phyloP scores from a whole-genome alignment of 2,797 vertebrate genomes.

The Poecilia wingei region DNA sequence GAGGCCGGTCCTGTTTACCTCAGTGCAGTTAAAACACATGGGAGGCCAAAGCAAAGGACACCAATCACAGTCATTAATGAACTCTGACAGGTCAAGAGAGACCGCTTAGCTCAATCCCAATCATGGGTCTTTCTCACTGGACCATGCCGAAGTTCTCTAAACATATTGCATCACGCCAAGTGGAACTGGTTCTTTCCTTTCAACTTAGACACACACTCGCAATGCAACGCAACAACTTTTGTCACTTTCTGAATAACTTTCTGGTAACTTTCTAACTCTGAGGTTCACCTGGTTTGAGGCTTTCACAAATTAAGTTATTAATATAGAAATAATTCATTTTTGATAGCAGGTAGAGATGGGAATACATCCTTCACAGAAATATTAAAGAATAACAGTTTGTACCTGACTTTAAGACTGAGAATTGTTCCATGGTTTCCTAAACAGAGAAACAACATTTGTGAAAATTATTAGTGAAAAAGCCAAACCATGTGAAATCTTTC shows the following conservation, averaged over 20 bases:
- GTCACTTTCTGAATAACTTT: not conserved
- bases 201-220: not conserved
- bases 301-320: not conserved
- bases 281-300: not conserved
- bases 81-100: not conserved
- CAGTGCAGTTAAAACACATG: not conserved
- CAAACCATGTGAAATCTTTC: not conserved
- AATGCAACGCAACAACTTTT: not conserved
- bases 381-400: not conserved
- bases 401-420: not conserved
- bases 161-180: slow-evolving; percentile 1
- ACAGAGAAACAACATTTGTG: not conserved
- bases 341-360: not conserved
- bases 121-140: not conserved
- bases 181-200: not conserved
- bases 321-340: not conserved
- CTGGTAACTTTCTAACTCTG: not conserved
- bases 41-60: not conserved
- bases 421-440: not conserved
- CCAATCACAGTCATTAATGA: not conserved
- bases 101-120: not conserved
- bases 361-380: not conserved
- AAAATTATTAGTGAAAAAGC: not conserved
- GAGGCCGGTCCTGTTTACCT: slow-evolving; percentile 31
- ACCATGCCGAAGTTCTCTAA: not conserved